Evolutionary conservation across 2,797 vertebrate genomes (phyloP).

Genomic region (Hybognathus amarus): DNA sequence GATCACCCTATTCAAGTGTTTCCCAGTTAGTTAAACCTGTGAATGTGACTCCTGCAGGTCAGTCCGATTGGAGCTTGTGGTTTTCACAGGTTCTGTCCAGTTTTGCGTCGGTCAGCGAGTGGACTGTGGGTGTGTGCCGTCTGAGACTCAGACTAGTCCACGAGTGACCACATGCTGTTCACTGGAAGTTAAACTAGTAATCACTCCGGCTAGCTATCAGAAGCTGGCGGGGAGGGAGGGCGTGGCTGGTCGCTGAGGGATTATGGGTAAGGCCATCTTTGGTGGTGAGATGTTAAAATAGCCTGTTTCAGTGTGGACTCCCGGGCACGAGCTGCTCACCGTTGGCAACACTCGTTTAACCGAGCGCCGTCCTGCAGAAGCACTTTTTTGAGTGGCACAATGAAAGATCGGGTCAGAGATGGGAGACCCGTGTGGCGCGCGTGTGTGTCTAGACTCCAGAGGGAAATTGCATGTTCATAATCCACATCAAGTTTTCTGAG

Average conservation of each 20-base stretch:
- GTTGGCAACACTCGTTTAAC: conserved; percentile 70
- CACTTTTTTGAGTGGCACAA: conserved; percentile 73
- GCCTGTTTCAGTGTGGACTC: conserved; percentile 63
- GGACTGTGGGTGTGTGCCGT: conserved; percentile 53
- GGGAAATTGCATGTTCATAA: conserved; percentile 18
- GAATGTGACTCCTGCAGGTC: background rate
- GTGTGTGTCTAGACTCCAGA: conserved; percentile 12
- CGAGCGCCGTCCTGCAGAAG: conserved; percentile 73
- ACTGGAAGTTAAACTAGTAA: conserved; percentile 75
- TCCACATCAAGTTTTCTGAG: conserved; percentile 1
- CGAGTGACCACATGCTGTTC: conserved; percentile 65
- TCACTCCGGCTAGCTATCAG: conserved; percentile 78
- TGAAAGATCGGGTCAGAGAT: conserved; percentile 58
- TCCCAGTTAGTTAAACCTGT: background rate
- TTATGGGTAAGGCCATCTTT: conserved; percentile 73
- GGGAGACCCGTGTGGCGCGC: conserved; percentile 20
- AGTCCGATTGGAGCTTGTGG: background rate
- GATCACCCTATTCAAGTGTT: background rate
- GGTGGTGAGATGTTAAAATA: conserved; percentile 80
- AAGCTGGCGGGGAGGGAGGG: conserved; percentile 67
- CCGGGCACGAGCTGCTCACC: conserved; percentile 3
- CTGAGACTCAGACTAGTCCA: conserved; percentile 62
- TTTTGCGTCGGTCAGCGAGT: conserved; percentile 7
- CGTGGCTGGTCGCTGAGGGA: conserved; percentile 66
- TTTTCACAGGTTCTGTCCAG: background rate